phyloP scores from a whole-genome alignment of 2,888 invertebrate genomes.

The Danaus chrysippus region DNA sequence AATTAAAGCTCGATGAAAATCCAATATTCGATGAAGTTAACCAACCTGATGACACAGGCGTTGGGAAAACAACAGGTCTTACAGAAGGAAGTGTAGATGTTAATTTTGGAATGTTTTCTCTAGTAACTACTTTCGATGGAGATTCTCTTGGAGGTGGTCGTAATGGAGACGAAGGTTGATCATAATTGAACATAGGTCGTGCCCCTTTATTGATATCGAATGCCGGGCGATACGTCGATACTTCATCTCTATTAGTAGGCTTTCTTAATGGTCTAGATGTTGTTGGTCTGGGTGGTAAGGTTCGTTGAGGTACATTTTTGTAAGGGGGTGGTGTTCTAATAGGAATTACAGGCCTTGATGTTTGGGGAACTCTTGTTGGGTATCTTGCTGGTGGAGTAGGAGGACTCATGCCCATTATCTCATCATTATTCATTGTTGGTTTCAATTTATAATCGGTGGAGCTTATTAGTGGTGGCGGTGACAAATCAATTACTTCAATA shows the following conservation, averaged over 20 bases:
- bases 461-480: conserved; percentile 66
- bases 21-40: conserved; percentile 66
- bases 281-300: conserved; percentile 51
- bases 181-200: conserved; percentile 55
- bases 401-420: conserved; percentile 78
- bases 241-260: conserved; percentile 58
- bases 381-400: conserved; percentile 56
- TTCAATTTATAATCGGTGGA: conserved; percentile 63
- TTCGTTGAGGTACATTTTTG: conserved; percentile 58
- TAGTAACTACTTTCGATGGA: conserved; percentile 43
- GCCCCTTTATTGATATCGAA: conserved; percentile 64
- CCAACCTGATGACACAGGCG: conserved; percentile 68
- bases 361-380: conserved; percentile 50
- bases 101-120: conserved; percentile 42
- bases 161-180: conserved; percentile 64
- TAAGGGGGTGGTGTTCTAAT: conserved; percentile 58
- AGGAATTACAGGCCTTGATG: conserved; percentile 54
- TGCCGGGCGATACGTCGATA: conserved; percentile 67
- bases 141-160: conserved; percentile 61
- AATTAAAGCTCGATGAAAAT: conserved; percentile 65
- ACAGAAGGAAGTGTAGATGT: conserved; percentile 36
- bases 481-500: conserved; percentile 70
- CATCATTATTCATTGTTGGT: conserved; percentile 65
- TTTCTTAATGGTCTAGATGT: conserved; percentile 57
- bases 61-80: conserved; percentile 64